Percentiles rank a stretch among this genome's conserved stretches.
Evolutionary conservation across 2,113 vertebrate species (phyloP).

Genomic region (Dicaeum eximium): DNA sequence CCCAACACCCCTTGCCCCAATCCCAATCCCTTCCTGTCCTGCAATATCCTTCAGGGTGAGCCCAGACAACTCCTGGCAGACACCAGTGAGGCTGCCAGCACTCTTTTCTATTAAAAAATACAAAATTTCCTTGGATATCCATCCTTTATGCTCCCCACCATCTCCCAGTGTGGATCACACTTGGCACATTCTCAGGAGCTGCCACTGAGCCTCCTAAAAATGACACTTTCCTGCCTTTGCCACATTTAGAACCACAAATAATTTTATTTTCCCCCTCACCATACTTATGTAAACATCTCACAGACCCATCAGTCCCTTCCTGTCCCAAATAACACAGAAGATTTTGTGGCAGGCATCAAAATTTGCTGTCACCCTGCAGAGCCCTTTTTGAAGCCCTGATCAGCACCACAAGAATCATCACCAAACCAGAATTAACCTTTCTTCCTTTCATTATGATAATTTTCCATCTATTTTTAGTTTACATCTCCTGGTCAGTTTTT

Average conservation of each 20-base stretch:
- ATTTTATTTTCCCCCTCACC: background rate
- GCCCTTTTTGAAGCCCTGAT: background rate
- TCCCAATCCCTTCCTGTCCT: background rate
- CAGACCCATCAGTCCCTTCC: background rate
- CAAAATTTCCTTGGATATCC: background rate
- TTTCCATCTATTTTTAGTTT: background rate
- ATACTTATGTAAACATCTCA: background rate
- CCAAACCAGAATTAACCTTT: background rate
- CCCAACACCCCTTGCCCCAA: background rate
- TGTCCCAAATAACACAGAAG: background rate
- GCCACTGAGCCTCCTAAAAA: background rate
- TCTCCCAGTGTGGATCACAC: background rate
- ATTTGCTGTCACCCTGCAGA: background rate
- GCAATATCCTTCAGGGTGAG: background rate
- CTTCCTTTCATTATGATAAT: background rate
- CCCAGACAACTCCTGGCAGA: background rate
- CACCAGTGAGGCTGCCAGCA: background rate
- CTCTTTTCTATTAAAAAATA: background rate
- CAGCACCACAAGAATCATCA: background rate
- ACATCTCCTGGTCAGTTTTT: background rate
- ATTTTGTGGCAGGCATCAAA: background rate
- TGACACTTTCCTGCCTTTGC: background rate
- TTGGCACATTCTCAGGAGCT: background rate
- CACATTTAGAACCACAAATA: background rate
- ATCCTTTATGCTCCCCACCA: background rate